Evolutionary conservation across 1,140 invertebrate species (phyloP).

Genomic region (Lasioglossum albipes): DNA sequence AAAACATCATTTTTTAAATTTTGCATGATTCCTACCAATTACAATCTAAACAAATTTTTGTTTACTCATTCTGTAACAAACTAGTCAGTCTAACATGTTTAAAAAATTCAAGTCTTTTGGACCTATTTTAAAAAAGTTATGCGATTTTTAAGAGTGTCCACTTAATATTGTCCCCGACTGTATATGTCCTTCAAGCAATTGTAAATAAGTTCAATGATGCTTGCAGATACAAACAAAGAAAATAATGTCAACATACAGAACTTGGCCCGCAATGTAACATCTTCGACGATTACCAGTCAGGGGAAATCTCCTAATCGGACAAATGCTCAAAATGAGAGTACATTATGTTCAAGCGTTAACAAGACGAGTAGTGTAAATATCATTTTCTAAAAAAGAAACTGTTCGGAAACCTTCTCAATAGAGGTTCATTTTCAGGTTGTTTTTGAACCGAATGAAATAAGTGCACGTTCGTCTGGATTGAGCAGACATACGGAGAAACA

Average conservation of each 20-base stretch:
- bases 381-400: constrained; percentile 3
- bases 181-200: not conserved
- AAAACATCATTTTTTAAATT: too few species aligned
- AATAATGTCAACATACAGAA: constrained; percentile 58
- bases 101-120: too few species aligned
- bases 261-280: constrained; percentile 4
- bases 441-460: constrained; percentile 74
- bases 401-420: not conserved
- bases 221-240: constrained; percentile 59
- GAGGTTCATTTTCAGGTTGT: constrained; percentile 60
- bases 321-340: constrained; percentile 4
- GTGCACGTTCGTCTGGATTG: constrained; percentile 69
- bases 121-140: too few species aligned
- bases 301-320: not conserved
- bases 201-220: not conserved
- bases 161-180: too few species aligned
- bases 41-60: too few species aligned
- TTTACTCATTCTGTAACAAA: too few species aligned
- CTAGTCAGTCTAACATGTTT: too few species aligned
- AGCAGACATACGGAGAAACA: constrained; percentile 55
- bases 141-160: too few species aligned
- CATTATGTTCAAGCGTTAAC: not conserved
- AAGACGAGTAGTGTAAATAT: constrained; percentile 45
- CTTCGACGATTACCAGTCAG: not conserved
- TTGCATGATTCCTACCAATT: too few species aligned